These are phyloP conservation scores for Melinaea menophilus DNA, from an alignment of 2,888 invertebrate genomes.

Conservation along the genomic window DNA sequence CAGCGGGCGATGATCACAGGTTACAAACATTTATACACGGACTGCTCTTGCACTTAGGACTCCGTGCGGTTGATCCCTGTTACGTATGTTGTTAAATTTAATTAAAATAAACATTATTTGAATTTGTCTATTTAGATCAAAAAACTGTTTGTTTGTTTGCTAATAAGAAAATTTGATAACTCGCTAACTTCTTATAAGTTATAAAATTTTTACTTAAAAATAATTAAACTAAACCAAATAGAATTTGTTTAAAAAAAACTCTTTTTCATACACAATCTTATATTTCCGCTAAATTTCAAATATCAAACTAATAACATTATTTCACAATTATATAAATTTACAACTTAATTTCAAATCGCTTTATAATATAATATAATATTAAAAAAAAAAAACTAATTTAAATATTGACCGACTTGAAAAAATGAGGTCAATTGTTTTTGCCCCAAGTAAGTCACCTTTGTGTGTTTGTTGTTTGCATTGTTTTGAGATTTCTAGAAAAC, in stretches of 20 bases:
- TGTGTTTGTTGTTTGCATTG: background rate
- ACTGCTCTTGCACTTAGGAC: constrained; percentile 46
- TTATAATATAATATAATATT: background rate
- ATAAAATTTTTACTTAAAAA: too few relatives aligned
- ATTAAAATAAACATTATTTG: constrained; percentile 1
- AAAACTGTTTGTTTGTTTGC: too few relatives aligned
- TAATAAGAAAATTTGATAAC: too few relatives aligned
- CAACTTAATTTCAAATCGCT: background rate
- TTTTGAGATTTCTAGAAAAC: background rate
- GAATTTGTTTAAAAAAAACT: too few relatives aligned
- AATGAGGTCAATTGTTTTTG: constrained; percentile 7
- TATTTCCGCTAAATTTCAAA: too few relatives aligned
- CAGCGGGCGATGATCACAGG: constrained; percentile 77
- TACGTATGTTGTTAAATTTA: constrained; percentile 1
- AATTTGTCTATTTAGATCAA: too few relatives aligned
- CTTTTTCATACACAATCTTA: too few relatives aligned
- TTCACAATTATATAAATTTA: background rate
- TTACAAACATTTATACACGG: constrained; percentile 58
- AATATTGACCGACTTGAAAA: constrained; percentile 3
- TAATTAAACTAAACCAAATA: too few relatives aligned
- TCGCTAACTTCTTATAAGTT: too few relatives aligned
- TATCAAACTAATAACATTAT: too few relatives aligned
- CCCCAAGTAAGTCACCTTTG: constrained; percentile 5
- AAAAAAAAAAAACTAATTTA: constrained; percentile 6
- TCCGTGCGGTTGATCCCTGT: constrained; percentile 8